These are phyloP conservation scores for Daktulosphaira vitifoliae DNA, from an alignment of 1,140 invertebrate genomes.

Conservation along the genomic window DNA sequence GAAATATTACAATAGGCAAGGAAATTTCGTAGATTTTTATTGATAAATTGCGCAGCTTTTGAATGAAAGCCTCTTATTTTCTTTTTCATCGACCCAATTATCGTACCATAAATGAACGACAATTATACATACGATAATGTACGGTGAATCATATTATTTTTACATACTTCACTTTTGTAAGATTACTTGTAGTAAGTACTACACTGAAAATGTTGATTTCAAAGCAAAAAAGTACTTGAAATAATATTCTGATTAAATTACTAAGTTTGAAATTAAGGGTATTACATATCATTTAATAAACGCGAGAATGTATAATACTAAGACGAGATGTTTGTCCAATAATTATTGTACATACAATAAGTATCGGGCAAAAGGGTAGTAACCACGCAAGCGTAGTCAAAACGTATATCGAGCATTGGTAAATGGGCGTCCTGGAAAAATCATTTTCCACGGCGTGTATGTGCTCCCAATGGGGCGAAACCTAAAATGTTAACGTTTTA, in stretches of 20 bases:
- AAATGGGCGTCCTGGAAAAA: slow-evolving; percentile 32
- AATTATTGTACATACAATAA: slow-evolving; percentile 19
- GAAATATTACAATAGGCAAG: no score
- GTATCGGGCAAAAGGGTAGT: slow-evolving; percentile 22
- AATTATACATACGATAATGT: no score
- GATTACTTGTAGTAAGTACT: neutral
- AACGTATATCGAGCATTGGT: neutral
- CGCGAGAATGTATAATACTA: no score
- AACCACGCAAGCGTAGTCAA: slow-evolving; percentile 13
- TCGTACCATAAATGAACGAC: no score
- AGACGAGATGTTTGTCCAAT: neutral
- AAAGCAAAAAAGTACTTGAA: no score
- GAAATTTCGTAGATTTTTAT: no score
- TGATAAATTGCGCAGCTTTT: slow-evolving; percentile 20
- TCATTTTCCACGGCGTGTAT: slow-evolving; percentile 28
- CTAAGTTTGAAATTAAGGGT: no score
- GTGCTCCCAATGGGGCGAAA: slow-evolving; percentile 3
- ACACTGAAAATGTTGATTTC: no score
- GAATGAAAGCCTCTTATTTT: neutral
- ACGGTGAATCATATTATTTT: no score
- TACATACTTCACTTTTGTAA: no score
- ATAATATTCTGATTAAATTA: no score
- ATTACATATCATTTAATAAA: no score
- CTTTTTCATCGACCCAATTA: slow-evolving; percentile 23
- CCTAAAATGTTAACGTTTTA: neutral